These are phyloP conservation scores for Andrena flavipes DNA, from an alignment of 2,888 invertebrate genomes.

Conservation along the genomic window DNA sequence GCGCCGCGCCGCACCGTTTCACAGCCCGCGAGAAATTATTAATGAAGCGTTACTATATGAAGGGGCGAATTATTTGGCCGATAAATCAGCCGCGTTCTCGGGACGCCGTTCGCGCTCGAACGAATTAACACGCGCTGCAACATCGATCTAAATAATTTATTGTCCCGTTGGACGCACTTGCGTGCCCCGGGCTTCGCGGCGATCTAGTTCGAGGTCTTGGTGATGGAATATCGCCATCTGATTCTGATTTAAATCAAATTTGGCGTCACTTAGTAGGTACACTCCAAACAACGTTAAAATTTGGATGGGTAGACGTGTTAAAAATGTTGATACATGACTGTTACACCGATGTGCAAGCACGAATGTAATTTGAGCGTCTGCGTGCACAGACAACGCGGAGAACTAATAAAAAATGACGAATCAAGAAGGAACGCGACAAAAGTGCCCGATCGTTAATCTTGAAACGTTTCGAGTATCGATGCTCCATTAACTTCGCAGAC, in stretches of 20 bases:
- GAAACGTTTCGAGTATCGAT: slow-evolving; percentile 35
- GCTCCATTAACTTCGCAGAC: slow-evolving; percentile 28
- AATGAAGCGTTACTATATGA: slow-evolving; percentile 62
- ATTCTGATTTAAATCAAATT: background rate
- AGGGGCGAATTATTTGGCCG: slow-evolving; percentile 61
- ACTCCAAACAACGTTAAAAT: background rate
- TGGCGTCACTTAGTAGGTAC: fast-evolving
- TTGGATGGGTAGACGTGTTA: too few species aligned
- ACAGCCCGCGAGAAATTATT: slow-evolving; percentile 61
- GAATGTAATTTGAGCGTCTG: background rate
- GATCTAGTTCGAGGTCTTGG: slow-evolving; percentile 28
- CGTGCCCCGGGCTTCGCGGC: slow-evolving; percentile 8
- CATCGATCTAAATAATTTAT: slow-evolving; percentile 35
- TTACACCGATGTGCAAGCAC: background rate
- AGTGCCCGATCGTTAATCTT: slow-evolving; percentile 26
- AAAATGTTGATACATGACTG: too few species aligned
- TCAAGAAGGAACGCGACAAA: slow-evolving; percentile 13
- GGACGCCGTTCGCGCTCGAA: slow-evolving; percentile 5
- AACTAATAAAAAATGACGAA: slow-evolving; percentile 4
- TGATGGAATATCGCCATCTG: slow-evolving; percentile 29
- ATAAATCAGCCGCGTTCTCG: slow-evolving; percentile 61
- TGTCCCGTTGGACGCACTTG: slow-evolving; percentile 23
- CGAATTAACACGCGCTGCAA: slow-evolving; percentile 46
- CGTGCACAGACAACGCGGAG: background rate
- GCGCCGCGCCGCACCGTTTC: background rate